Base-by-base conservation (phyloP, 2,888 invertebrate species). In the Macaria liturata region DNA sequence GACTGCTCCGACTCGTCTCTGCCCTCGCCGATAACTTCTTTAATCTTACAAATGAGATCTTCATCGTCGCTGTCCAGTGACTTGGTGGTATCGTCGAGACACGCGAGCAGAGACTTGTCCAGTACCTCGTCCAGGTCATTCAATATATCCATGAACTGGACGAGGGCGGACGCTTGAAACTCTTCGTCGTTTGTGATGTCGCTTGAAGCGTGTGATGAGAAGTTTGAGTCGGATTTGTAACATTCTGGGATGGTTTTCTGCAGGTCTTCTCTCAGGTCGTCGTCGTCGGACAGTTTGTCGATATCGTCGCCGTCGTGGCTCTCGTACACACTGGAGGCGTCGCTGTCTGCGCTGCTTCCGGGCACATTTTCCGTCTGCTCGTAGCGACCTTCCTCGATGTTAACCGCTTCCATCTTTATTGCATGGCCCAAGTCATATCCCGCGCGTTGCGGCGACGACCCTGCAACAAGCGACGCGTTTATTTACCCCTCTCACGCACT, bases 121-220 rank as follows among this genome's bases (percentile, higher is more conserved):
- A 94, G 76, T 59, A 93, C 91, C 75, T 93, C 92, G 76, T 94
- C 94, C 64, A 94, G 80, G 74, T 93, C 93, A 70, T 92, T 92
- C 65, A 94, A 81, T 62, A 94, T 92, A 74, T 92, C 88, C 86
- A 94, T 89, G 74, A 91, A 91, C 68, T 91, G 89, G 70, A 88
- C 87, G 59, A 91, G 80, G 32, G 91, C 91, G 53, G 89, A 85
- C 39, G 91, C 88, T 77, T 91, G 91, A 74, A 90, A 89, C 63
- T 91, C 90, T 61, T 91, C 91, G 71, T 90, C 88, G 64, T 83
- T 88, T 82, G 86, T 84, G 78, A 86, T 84, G 78, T 83, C 78
- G 71, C 80, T 86, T 64, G 81, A 75, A 46, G 80, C 76, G 61
- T 86, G 87, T 84, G 88, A 87, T 84, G 88, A 79, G 71, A 82